These are phyloP conservation scores for Adrianichthys oophorus DNA, from an alignment of 2,797 vertebrate species.

Conservation along the genomic window DNA sequence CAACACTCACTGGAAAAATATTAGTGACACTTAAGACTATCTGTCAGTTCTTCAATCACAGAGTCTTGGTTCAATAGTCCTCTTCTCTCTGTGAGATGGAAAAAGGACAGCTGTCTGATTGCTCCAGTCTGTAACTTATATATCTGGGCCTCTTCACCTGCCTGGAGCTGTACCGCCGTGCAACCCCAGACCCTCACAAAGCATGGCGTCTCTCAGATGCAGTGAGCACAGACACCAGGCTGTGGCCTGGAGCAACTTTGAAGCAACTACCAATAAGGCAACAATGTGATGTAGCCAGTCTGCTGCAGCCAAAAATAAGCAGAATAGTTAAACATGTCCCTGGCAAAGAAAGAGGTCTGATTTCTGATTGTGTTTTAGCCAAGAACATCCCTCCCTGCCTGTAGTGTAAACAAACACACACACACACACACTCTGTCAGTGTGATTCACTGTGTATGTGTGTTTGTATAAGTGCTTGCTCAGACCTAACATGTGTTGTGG, in stretches of 20 bases:
- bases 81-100: slow-evolving; percentile 22
- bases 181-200: slow-evolving; percentile 38
- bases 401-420: slow-evolving; percentile 59
- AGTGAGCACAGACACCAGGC: slow-evolving; percentile 30
- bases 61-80: slow-evolving; percentile 29
- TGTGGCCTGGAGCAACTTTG: slow-evolving; percentile 33
- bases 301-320: slow-evolving; percentile 70
- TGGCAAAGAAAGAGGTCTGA: slow-evolving; percentile 70
- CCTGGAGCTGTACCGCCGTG: slow-evolving; percentile 4
- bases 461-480: slow-evolving; percentile 46
- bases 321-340: slow-evolving; percentile 75
- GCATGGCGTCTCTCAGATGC: slow-evolving; percentile 37
- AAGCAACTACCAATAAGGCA: slow-evolving; percentile 50
- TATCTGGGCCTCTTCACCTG: slow-evolving; percentile 6
- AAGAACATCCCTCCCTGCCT: slow-evolving; percentile 72
- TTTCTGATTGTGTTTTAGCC: slow-evolving; percentile 66
- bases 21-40: background rate
- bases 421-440: slow-evolving; percentile 36
- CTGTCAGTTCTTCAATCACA: slow-evolving; percentile 28
- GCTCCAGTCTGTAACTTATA: slow-evolving; percentile 12
- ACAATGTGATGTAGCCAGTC: slow-evolving; percentile 57
- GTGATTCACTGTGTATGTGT: slow-evolving; percentile 25
- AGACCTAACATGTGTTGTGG: slow-evolving; percentile 73
- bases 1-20: too few relatives aligned
- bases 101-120: slow-evolving; percentile 32